Conservation (phyloP, 2,113 vertebrate genomes). For the Lampris incognitus region DNA sequence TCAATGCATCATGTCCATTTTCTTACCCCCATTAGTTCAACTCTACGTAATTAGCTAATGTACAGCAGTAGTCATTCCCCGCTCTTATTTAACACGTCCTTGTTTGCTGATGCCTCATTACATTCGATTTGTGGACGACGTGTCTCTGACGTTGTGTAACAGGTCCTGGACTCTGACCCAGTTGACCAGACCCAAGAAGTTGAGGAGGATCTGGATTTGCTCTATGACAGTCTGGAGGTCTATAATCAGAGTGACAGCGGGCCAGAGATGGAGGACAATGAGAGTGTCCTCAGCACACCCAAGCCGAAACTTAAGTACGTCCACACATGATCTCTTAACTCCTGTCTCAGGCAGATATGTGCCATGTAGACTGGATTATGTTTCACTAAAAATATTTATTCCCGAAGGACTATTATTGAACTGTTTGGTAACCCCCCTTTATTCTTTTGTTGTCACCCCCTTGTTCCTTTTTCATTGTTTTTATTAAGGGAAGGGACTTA, state of each 20-base stretch:
- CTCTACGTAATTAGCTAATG: conserved; percentile 52
- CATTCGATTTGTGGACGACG: conserved; percentile 29
- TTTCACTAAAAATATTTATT: not conserved
- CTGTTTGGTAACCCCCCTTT: no score
- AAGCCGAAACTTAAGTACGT: conserved; percentile 85
- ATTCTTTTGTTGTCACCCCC: no score
- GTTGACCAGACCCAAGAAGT: conserved; percentile 85
- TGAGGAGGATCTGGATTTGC: conserved; percentile 84
- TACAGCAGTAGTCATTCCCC: conserved; percentile 28
- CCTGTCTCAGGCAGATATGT: not conserved
- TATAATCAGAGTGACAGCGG: conserved; percentile 86
- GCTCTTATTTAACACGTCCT: conserved; percentile 34
- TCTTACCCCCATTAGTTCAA: conserved; percentile 38
- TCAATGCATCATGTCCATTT: conserved; percentile 21
- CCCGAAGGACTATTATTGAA: no score
- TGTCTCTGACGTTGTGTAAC: conserved; percentile 5
- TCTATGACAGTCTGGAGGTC: conserved; percentile 84
- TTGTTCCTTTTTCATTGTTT: no score
- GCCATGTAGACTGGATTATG: not conserved
- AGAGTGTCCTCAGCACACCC: conserved; percentile 84
- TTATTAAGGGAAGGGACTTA: no score
- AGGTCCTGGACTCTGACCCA: conserved; percentile 86
- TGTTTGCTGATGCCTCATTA: conserved; percentile 38
- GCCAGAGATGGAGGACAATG: conserved; percentile 84
- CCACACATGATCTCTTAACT: not conserved